Evolutionary conservation across 2,797 vertebrate species (phyloP), one percentile per base, ranked within the genome.

Genomic region (Florisuga fusca): DNA sequence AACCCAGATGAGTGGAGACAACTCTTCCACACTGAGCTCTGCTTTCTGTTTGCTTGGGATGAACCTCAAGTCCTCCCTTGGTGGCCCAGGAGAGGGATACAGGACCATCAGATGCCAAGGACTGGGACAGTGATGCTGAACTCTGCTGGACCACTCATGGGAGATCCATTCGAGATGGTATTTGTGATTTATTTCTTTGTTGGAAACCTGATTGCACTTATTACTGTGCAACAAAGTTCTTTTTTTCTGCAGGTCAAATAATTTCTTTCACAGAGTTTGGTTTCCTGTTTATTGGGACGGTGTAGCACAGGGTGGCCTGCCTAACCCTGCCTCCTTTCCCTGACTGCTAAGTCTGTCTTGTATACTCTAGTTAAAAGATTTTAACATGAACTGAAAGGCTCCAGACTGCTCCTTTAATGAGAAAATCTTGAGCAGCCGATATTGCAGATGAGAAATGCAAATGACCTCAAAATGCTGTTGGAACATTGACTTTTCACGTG

Each of bases 391-490:
- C 50, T 45, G 73, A 89, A 90, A 90, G 59, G 67, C 77, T 84
- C 48, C 63, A 93, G 77, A 34, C 34, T 1, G 2, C 84, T 90
- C 29, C 26, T 77, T 63, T 74, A 84, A 82, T 1, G 1, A 94
- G 80, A 67, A 84, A 51, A 95, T 36, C 88, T 84, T 33, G 36
- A 67, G 50, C 34, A 36, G 88, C 71, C 72, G 66, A 20, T 87
- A 85, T 63, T 58, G 54, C 27, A 57, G 61, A 75, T 51, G 78
- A 89, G 73, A 84, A 89, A 91, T 87, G 83, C 81, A 83, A 80
- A 87, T 55, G 34, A 83, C 26, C 43, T 16, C 12, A 16, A 53
- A 57, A 18, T 43, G 36, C 53, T 71, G 9, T 64, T 62, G 19
- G 36, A 92, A 46, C 20, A n/a, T 7, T 46, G 81, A 29, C 17